Percentiles rank a stretch among this genome's conserved stretches.
Conservation (phyloP, 2,888 invertebrate species). For the Nephrocerus scutellatus region DNA sequence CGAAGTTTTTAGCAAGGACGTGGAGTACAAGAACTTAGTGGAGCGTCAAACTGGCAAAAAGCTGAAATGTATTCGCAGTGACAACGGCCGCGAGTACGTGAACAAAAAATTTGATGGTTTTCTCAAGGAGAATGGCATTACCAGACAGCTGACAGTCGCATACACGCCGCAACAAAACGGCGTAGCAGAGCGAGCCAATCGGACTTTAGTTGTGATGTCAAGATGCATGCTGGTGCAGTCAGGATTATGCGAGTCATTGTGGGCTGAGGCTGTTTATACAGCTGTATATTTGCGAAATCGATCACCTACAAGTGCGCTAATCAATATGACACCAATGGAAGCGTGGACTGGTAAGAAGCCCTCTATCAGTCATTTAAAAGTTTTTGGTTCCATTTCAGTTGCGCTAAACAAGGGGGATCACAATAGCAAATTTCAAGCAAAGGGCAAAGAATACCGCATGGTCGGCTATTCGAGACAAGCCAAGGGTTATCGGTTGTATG, state of each 20-base stretch:
- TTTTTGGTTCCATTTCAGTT: constrained; percentile 15
- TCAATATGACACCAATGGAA: constrained; percentile 19
- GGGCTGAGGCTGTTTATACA: constrained; percentile 22
- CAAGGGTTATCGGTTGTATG: no score
- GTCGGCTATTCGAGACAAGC: no score
- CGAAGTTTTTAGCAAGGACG: constrained; percentile 12
- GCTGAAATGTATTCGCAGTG: constrained; percentile 18
- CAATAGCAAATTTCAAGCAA: no score
- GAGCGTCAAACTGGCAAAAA: constrained; percentile 18
- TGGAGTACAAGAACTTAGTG: constrained; percentile 16
- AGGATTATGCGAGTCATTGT: constrained; percentile 23
- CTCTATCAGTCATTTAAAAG: constrained; percentile 12
- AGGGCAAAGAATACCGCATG: no score
- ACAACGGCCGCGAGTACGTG: constrained; percentile 20
- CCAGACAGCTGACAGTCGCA: constrained; percentile 13
- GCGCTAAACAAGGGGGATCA: constrained; percentile 16
- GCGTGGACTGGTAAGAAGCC: constrained; percentile 16
- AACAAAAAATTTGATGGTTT: constrained; percentile 16
- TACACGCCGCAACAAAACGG: constrained; percentile 23
- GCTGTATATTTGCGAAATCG: constrained; percentile 18
- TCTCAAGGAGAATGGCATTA: constrained; percentile 16
- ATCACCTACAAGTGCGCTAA: constrained; percentile 18
- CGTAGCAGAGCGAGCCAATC: constrained; percentile 18
- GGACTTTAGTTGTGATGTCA: constrained; percentile 25
- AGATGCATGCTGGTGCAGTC: constrained; percentile 27